These are phyloP conservation scores for Myodes glareolus DNA, from an alignment of 2,113 vertebrate genomes.

Conservation along the genomic window DNA sequence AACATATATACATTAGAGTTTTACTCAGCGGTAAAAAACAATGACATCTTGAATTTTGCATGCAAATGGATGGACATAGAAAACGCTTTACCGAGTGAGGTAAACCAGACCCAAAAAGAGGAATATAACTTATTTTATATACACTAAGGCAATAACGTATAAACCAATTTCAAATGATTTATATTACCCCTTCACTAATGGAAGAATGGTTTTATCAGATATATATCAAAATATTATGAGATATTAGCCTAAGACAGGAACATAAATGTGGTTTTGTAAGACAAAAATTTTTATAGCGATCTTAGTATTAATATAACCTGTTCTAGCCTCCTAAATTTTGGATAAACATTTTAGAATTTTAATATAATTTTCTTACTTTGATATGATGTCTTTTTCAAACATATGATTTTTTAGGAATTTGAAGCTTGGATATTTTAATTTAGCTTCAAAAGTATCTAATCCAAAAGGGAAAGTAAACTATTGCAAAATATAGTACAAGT, in stretches of 20 bases:
- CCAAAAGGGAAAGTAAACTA: background rate
- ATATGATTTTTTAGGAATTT: conserved; percentile 52
- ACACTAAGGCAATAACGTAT: background rate
- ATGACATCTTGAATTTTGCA: no score
- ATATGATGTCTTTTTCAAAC: background rate
- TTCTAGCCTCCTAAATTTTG: background rate
- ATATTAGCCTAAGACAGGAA: background rate
- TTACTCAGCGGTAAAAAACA: no score
- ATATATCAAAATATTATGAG: background rate
- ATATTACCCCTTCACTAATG: background rate
- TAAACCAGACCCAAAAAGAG: no score
- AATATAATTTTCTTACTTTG: conserved; percentile 39
- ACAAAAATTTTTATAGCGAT: background rate
- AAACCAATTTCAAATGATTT: conserved; percentile 9
- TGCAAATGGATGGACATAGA: no score
- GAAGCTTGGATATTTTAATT: conserved; percentile 54
- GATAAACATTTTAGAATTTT: conserved; percentile 58
- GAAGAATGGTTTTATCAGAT: background rate
- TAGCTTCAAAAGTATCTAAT: background rate
- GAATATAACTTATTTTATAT: background rate
- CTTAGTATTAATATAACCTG: background rate
- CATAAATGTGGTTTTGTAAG: background rate
- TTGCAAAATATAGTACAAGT: background rate
- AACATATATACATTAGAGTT: no score
- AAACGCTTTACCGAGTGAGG: no score